Conservation (phyloP, 2,888 invertebrate species). For the Pollenia angustigena region DNA sequence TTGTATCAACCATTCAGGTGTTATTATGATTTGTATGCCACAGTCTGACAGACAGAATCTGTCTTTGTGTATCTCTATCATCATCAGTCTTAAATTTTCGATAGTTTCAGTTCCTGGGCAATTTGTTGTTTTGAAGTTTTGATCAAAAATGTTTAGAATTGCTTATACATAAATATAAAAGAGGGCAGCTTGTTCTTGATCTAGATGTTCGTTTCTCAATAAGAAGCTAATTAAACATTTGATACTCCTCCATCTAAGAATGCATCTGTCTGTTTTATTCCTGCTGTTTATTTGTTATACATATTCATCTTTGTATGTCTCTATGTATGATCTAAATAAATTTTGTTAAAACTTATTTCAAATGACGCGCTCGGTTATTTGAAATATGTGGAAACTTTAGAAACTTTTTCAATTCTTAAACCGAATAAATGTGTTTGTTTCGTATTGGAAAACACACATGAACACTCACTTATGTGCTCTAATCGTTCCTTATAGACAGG, state of each 20-base stretch:
- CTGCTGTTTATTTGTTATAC: not conserved
- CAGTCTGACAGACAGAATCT: slow-evolving; percentile 35
- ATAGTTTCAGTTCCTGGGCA: slow-evolving; percentile 22
- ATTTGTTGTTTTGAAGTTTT: slow-evolving; percentile 54
- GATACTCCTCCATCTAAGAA: slow-evolving; percentile 44
- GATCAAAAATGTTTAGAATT: not conserved
- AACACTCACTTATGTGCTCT: not conserved
- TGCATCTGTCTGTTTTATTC: slow-evolving; percentile 32
- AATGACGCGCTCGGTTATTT: not conserved
- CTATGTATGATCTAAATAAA: slow-evolving; percentile 26
- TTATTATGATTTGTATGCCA: slow-evolving; percentile 61
- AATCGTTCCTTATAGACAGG: slow-evolving; percentile 12
- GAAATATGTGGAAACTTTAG: slow-evolving; percentile 7
- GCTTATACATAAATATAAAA: not conserved
- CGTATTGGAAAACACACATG: not conserved
- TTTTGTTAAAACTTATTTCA: slow-evolving; percentile 19
- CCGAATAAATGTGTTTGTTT: not conserved
- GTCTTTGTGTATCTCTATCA: not conserved
- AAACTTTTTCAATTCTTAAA: not conserved
- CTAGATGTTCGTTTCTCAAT: slow-evolving; percentile 35
- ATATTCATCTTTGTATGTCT: not conserved
- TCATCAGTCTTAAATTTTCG: not conserved
- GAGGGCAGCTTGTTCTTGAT: slow-evolving; percentile 33
- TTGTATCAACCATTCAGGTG: slow-evolving; percentile 64
- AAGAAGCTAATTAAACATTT: slow-evolving; percentile 53